Evolutionary conservation across 2,888 invertebrate genomes (phyloP), one percentile per base, ranked within the genome.

Genomic region (Cacoxenus indagator): DNA sequence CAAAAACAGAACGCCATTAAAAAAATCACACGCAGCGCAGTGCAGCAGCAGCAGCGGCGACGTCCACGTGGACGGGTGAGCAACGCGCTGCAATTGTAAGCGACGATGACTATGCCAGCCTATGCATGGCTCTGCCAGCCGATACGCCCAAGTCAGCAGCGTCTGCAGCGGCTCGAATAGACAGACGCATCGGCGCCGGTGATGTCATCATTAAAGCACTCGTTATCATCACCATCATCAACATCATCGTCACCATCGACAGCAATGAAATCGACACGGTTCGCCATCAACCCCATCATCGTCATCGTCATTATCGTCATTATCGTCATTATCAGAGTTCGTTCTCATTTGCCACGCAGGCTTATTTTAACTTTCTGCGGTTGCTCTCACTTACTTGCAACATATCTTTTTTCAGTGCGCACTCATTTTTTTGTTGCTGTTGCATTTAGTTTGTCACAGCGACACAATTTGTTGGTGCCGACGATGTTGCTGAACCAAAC

Each of bases 311-410:
- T 24, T 19, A 11, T 1, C 55, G 24, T 24, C 59, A 24, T 29
- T 9, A 24, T 19, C 24, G 11, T 45, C 22, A 22, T 62, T 45
- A 29, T 22, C 24, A 22, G 61, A 14, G 37, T 65, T 65, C 83
- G 78, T 81, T 73, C 83, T 82, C 81, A 83, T 81, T 81, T 81
- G 80, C 76, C 75, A 74, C 77, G 75, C 75, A 69, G 72, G 70
- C 76, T 70, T 70, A n/a, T n/a, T 67, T 62, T 62, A 45, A 24
- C 61, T 64, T 73, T 70, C 26, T 37, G 31, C 37, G 11, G 14
- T 22, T 37, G 31, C 31, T 22, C n/a, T 19, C 9, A 51, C 51
- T 51, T 51, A 17, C 19, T 51, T 51, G n/a, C 22, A 51, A 51
- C 17, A 3, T 51, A 17, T 51, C 19, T 24, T 22, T 51, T 51